Percentiles rank a stretch among this genome's conserved stretches.
Evolutionary conservation across 92 coral and sea anemone species (phyloP).

Genomic region (Zoanthus sansibaricus): DNA sequence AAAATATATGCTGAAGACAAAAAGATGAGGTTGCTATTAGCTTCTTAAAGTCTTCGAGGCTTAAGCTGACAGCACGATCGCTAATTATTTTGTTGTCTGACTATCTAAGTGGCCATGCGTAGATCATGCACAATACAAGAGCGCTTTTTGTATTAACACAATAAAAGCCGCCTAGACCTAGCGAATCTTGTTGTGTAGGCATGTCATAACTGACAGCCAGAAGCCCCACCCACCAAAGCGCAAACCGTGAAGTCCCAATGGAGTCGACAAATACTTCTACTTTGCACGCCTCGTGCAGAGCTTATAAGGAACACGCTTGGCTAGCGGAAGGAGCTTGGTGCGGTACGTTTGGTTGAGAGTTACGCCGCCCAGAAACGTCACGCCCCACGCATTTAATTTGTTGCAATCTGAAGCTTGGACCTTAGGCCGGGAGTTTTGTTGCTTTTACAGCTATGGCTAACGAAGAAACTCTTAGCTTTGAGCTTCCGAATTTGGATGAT

Average conservation of each 20-base stretch:
- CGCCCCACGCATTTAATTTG: neutral
- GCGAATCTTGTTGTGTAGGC: conserved; percentile 69
- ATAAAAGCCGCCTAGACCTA: conserved; percentile 77
- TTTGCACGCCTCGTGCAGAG: conserved; percentile 52
- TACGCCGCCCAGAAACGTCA: neutral
- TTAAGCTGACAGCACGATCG: conserved; percentile 74
- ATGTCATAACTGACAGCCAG: conserved; percentile 70
- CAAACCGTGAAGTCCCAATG: conserved; percentile 90
- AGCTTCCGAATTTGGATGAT: conserved; percentile 75
- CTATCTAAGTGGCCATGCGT: conserved; percentile 90
- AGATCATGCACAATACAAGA: conserved; percentile 82
- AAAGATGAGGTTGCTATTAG: conserved; percentile 59
- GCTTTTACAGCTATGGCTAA: conserved; percentile 17
- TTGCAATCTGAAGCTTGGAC: neutral
- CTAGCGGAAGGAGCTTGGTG: conserved; percentile 10
- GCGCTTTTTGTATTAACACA: conserved; percentile 80
- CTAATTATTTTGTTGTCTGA: conserved; percentile 79
- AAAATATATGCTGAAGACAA: conserved; percentile 53
- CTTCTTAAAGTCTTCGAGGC: conserved; percentile 64
- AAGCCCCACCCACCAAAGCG: conserved; percentile 71
- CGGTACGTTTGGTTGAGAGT: neutral
- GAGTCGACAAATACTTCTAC: conserved; percentile 82
- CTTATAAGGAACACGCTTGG: conserved; percentile 66
- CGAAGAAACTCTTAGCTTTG: conserved; percentile 59
- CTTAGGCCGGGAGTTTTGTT: neutral